phyloP scores from a whole-genome alignment of 2,113 vertebrate species.

The Neomonachus schauinslandi region DNA sequence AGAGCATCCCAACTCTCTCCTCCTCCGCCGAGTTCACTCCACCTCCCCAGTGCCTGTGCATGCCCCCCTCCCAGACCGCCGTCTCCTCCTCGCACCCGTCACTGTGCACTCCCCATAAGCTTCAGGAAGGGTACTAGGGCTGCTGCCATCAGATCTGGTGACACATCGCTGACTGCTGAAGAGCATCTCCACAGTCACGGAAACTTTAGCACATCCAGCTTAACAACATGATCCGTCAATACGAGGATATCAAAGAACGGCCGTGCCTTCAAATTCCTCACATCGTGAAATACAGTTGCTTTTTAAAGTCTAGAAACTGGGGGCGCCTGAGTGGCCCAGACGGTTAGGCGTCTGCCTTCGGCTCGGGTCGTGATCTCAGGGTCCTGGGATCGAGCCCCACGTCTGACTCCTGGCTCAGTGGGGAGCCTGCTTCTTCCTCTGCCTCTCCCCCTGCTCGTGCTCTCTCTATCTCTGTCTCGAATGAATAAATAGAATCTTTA shows the following conservation, averaged over 20 bases:
- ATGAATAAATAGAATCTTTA: too few species aligned
- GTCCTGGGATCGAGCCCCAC: too few species aligned
- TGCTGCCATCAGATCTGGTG: neutral
- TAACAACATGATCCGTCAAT: neutral
- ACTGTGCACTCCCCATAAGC: neutral
- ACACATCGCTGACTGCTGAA: neutral
- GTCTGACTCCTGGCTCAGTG: too few species aligned
- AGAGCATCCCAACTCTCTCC: conserved; percentile 39
- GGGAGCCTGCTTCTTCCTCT: too few species aligned
- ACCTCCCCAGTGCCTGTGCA: fast-evolving
- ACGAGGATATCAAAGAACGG: neutral
- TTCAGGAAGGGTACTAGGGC: neutral
- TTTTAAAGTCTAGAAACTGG: neutral
- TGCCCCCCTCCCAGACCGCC: neutral
- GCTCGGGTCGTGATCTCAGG: too few species aligned
- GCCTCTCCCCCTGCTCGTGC: too few species aligned
- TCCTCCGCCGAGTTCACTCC: neutral
- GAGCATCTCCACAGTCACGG: neutral
- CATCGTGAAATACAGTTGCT: neutral
- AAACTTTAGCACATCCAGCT: neutral
- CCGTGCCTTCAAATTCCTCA: neutral
- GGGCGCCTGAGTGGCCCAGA: too few species aligned
- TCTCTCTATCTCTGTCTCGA: too few species aligned
- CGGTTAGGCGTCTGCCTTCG: too few species aligned
- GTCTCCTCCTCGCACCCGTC: too few species aligned